Percentiles rank a stretch among this genome's conserved stretches.
phyloP scores from a whole-genome alignment of 2,797 vertebrate genomes.

The Rhinatrema bivittatum region DNA sequence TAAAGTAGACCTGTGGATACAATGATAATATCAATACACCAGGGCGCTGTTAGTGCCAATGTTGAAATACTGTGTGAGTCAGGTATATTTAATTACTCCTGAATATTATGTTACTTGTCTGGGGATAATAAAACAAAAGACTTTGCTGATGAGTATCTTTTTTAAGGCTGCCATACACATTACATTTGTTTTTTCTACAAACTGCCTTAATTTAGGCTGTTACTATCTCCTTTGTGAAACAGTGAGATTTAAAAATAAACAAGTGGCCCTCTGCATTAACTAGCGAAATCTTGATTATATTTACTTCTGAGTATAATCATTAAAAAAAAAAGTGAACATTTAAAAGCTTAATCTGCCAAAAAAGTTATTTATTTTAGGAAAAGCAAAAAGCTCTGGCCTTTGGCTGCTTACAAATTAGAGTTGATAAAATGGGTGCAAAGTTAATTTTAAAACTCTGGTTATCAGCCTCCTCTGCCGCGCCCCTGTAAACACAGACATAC shows the following conservation, averaged over 20 bases:
- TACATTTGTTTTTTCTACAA: conserved; percentile 14
- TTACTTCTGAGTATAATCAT: conserved; percentile 29
- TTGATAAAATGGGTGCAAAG: conserved; percentile 39
- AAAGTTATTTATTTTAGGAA: conserved; percentile 37
- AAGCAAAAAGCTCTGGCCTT: conserved; percentile 28
- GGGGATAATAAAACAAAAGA: conserved; percentile 12
- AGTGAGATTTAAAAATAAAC: no score
- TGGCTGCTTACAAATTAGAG: conserved; percentile 22
- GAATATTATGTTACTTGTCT: conserved; percentile 22
- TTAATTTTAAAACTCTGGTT: conserved; percentile 43
- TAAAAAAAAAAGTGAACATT: conserved; percentile 27
- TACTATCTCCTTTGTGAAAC: no score
- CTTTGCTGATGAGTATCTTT: conserved; percentile 28
- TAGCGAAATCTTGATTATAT: conserved; percentile 27
- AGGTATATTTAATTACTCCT: conserved; percentile 23
- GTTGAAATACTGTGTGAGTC: conserved; percentile 25
- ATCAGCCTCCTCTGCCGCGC: conserved; percentile 36
- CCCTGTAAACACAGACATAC: conserved; percentile 38
- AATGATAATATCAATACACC: conserved; percentile 29
- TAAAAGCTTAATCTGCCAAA: conserved; percentile 41
- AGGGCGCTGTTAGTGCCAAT: conserved; percentile 19
- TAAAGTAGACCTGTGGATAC: conserved; percentile 39
- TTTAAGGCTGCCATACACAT: conserved; percentile 16
- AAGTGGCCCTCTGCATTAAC: conserved; percentile 28
- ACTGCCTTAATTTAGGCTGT: conserved; percentile 7